A percentile compares a stretch with the other conserved stretches of the same genome.
These are phyloP conservation scores for Buathra laborator DNA, from an alignment of 2,888 invertebrate species.

Conservation along the genomic window DNA sequence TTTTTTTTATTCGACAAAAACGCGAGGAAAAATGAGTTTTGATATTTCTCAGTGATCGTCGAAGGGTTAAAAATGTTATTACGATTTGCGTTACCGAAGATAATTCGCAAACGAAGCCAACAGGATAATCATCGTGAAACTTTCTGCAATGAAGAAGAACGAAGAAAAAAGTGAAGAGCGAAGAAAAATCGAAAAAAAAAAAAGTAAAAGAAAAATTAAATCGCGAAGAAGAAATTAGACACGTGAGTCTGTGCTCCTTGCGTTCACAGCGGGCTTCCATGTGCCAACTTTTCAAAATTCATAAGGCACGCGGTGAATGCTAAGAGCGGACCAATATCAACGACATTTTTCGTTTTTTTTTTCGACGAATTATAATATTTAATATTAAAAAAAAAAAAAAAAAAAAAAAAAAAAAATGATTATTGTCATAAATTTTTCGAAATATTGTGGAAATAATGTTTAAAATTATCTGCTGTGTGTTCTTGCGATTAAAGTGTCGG, in stretches of 20 bases:
- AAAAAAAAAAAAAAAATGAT: not conserved
- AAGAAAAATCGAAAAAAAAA: constrained; percentile 46
- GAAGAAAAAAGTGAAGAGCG: not conserved
- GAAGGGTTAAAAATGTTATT: not conserved
- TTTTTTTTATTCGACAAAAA: too few relatives aligned
- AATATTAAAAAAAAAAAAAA: not conserved
- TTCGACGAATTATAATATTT: not conserved
- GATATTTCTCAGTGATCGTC: too few relatives aligned
- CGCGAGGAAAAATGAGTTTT: too few relatives aligned
- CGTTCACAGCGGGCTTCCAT: constrained; percentile 98
- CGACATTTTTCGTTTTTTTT: constrained; percentile 64
- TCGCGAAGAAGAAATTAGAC: constrained; percentile 40
- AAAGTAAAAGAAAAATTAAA: not conserved
- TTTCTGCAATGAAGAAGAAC: not conserved
- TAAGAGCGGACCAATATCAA: constrained; percentile 94
- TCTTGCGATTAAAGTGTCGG: too few relatives aligned
- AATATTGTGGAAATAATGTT: too few relatives aligned
- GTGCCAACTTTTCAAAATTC: constrained; percentile 91
- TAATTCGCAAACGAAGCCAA: not conserved
- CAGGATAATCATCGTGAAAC: constrained; percentile 27
- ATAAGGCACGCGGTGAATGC: constrained; percentile 99
- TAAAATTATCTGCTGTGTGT: too few relatives aligned
- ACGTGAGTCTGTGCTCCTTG: constrained; percentile 90
- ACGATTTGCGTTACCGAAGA: too few relatives aligned
- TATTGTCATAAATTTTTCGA: not conserved